A percentile compares a stretch with the other conserved stretches of the same genome.
Evolutionary conservation across 1,140 invertebrate species (phyloP).

Genomic region (Agraylea sexmaculata): DNA sequence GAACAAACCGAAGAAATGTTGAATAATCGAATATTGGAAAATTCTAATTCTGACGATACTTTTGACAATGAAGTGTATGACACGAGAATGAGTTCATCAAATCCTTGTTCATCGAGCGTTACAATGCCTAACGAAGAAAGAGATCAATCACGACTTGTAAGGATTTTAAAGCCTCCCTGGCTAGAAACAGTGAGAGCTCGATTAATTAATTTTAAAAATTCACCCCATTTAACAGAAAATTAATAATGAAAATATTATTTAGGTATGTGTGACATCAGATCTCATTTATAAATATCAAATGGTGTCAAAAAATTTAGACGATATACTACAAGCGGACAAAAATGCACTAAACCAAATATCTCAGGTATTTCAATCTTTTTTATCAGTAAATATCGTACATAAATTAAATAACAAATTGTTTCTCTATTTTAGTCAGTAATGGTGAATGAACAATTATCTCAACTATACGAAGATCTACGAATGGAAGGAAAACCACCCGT

Average conservation of each 20-base stretch:
- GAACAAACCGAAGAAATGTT: no score
- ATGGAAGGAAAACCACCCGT: constrained; percentile 44
- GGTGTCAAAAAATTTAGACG: constrained; percentile 39
- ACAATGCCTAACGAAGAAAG: neutral
- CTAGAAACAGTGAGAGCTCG: constrained; percentile 10
- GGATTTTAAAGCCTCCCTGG: constrained; percentile 10
- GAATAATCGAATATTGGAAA: no score
- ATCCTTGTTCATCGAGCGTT: neutral
- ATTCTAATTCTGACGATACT: no score
- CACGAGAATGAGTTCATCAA: no score
- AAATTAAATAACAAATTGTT: constrained; percentile 4
- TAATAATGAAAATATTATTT: constrained; percentile 5
- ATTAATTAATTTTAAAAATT: neutral
- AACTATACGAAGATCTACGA: constrained; percentile 59
- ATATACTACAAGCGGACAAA: constrained; percentile 48
- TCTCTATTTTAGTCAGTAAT: constrained; percentile 42
- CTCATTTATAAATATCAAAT: constrained; percentile 53
- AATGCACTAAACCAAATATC: constrained; percentile 41
- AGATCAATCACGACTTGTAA: constrained; percentile 1
- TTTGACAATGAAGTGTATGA: no score
- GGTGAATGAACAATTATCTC: constrained; percentile 61
- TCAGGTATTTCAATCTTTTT: constrained; percentile 29
- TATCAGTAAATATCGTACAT: neutral
- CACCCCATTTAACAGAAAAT: neutral
- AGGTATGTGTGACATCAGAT: constrained; percentile 45